Evolutionary conservation across 1,140 invertebrate genomes (phyloP), one percentile per base, ranked within the genome.

Genomic region (Anadara kagoshimensis): DNA sequence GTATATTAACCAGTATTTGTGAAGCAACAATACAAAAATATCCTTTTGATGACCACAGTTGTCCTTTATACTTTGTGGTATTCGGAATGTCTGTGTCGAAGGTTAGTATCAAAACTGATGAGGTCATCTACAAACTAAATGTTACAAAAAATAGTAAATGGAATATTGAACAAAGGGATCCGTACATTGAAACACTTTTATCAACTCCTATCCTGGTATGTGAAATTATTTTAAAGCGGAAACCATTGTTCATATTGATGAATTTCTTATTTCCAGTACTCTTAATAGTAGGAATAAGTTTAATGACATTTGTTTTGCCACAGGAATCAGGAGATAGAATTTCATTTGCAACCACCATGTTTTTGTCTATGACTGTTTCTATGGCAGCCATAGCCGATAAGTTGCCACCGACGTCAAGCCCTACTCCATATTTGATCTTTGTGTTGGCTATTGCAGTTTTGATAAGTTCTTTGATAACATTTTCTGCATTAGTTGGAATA

Each of bases 381-480:
- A 54, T 67, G 49, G 43, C 26, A 36, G 49, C 64, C 49, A 56
- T 67, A 51, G 49, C 64, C n/a, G 64, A 67, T 56, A 29, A 56
- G 22, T 51, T 67, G 20, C 64, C 64, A 41, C 49, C 26, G 36
- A 67, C 45, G 41, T 29, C 29, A 1, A 53, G 54, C 26, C 64
- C 64, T 14, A 29, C 56, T 12, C 43, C 49, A 54, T 29, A 54
- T 41, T 67, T 67, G 18, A 67, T 54, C 36, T 54, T 54, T 44
- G 53, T 54, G 36, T 36, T 67, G 16, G 51, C 53, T 3, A 43
- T 54, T n/a, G 49, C 53, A 29, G 24, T 67, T 49, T 24, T 53
- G 8, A 36, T 56, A 20, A 67, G 64, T 53, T 36, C 53, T 0
- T 26, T 54, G 18, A 67, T 67, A 26, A 45, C 47, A 20, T 29